Base-by-base conservation (phyloP, 2,888 invertebrate genomes). In the Rotaria macrura region DNA sequence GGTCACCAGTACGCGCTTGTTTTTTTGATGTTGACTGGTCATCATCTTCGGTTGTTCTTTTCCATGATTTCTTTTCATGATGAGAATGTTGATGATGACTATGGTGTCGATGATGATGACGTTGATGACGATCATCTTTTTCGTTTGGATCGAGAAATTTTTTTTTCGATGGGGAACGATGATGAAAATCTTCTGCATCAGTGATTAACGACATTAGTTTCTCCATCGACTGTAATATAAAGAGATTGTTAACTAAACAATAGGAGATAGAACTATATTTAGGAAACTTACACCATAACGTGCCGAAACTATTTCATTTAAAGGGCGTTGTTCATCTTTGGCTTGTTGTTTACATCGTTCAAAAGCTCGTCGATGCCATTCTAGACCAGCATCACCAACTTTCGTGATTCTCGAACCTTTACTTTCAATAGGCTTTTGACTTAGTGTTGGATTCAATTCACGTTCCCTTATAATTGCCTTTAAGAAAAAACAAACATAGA, bases 231-330 rank as follows among this genome's bases (percentile, higher is more conserved):
- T n/a, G n/a, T 93, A 88, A 65, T 90, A 1, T 90, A 85, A 86
- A 85, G 84, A 87, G 40, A 23, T 43, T 54, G 72, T 3, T 25
- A n/a, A n/a, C n/a, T n/a, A n/a, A n/a, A n/a, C n/a, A 7, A 34
- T 12, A 85, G 83, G 7, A 34, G 14, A 34, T 49, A 54, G 43
- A 38, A 34, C 57, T 52, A 47, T 25, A 55, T 52, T 38, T 4
- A 83, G 65, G n/a, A 65, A 74, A 87, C 89, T 86, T 87, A 90
- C 90, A 72, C 93, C 93, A 92, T 92, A 93, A 89, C 93, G 90
- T 88, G 92, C 92, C 34, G 92, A 91, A 52, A 93, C 93, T 54
- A 93, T 90, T 86, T 93, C 93, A 88, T 93, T 93, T 74, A 93
- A 87, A 84, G 90, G 89, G 87, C 90, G 90, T 10, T 92, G 92